phyloP scores from a whole-genome alignment of 2,113 vertebrate genomes.

The Callipepla californica region DNA sequence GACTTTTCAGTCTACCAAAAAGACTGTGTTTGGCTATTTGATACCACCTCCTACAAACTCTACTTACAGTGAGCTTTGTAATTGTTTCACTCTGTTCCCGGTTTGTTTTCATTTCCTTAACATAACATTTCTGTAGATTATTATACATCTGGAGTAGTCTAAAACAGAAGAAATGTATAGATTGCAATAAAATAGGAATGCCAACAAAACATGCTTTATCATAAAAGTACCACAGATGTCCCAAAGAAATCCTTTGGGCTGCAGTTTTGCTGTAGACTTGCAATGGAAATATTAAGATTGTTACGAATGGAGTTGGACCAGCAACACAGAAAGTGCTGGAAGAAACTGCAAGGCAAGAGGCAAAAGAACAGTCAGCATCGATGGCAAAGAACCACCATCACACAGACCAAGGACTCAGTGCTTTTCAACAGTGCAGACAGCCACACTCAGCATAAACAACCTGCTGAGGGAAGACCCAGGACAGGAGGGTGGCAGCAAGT shows the following conservation, averaged over 20 bases:
- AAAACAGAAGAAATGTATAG: conserved; percentile 34
- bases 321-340: background rate
- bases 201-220: background rate
- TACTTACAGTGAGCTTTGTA: conserved; percentile 74
- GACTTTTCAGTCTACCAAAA: background rate
- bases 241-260: background rate
- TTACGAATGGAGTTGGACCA: background rate
- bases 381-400: background rate
- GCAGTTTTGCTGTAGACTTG: background rate
- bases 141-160: conserved; percentile 70
- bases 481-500: background rate
- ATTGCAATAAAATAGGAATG: background rate
- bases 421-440: background rate
- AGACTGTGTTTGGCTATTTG: background rate
- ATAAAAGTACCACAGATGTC: background rate
- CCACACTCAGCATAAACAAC: background rate
- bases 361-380: background rate
- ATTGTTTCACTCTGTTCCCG: conserved; percentile 68
- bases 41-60: background rate
- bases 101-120: conserved; percentile 70
- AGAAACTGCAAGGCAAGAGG: background rate
- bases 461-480: background rate
- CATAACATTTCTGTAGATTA: conserved; percentile 59
- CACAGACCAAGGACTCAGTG: background rate
- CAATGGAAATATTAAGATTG: background rate